These are phyloP conservation scores for Chrysocyon brachyurus DNA, from an alignment of 2,797 vertebrate species.

Conservation along the genomic window DNA sequence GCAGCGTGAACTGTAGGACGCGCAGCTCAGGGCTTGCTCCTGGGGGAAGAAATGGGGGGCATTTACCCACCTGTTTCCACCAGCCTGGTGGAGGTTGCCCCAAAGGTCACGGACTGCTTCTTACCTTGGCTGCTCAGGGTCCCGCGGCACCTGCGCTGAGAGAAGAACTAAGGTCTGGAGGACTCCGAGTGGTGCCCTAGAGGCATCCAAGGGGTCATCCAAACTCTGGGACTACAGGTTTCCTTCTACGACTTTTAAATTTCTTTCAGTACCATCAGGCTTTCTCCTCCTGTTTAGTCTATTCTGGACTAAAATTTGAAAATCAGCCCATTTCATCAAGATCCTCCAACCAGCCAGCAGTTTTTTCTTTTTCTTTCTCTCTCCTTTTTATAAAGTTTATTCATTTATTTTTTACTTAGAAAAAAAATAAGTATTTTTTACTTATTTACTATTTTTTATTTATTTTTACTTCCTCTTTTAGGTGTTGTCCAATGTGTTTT, in stretches of 20 bases:
- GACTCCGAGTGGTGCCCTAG: background rate
- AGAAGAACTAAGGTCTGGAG: background rate
- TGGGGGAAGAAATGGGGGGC: background rate
- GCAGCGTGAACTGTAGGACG: background rate
- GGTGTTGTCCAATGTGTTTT: background rate
- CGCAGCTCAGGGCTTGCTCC: background rate
- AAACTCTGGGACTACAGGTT: background rate
- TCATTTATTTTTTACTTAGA: too few relatives aligned
- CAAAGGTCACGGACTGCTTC: background rate
- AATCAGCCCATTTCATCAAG: constrained; percentile 38
- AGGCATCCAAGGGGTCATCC: too few relatives aligned
- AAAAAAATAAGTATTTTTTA: too few relatives aligned
- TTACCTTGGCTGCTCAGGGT: background rate
- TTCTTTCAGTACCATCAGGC: background rate
- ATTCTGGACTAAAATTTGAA: constrained; percentile 33
- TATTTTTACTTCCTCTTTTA: background rate
- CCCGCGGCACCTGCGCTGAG: background rate
- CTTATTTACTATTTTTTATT: background rate
- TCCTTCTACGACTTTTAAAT: constrained; percentile 17
- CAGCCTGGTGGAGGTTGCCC: background rate
- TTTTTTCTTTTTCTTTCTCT: background rate
- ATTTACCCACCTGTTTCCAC: background rate
- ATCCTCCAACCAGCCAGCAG: background rate
- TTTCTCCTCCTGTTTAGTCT: background rate
- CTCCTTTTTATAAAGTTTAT: too few relatives aligned